Base-by-base conservation (phyloP, 2,113 vertebrate species). In the Limanda limanda region DNA sequence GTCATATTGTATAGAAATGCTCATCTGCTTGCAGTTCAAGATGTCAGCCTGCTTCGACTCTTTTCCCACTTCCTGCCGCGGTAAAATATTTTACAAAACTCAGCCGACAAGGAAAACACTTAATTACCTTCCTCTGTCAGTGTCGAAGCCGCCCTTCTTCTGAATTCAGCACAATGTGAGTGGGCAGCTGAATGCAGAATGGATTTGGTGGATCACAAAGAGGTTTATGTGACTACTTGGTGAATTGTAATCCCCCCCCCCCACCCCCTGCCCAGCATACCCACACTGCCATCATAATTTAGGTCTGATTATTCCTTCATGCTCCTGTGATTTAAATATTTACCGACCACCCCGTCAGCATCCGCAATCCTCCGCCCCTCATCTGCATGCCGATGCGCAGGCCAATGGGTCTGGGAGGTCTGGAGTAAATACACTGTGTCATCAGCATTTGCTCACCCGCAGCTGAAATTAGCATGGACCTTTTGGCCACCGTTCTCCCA, bases 371-470 rank as follows among this genome's bases (percentile, higher is more conserved):
- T 83, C 77, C 69, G 68, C 69, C 67, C 68, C 85, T 91, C 85
- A 91, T 94, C 93, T 93, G 83, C 92, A 94, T 93, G 81, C 84
- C 87, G 91, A 92, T 93, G 87, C 76, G 40, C 76, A 89, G 91
- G 86, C 86, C 91, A 92, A 89, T 73, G 84, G 92, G 91, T 77
- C 82, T 59, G 68, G 71, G 87, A 76, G 83, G 71, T 87, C 85
- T 81, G 67, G 90, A 88, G 91, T 92, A 92, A 94, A 91, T 91
- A 92, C 64, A 60, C 74, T 81, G 67, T 68, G 72, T 90, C 91
- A 90, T 94, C 89, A 93, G 83, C 65, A 73, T 83, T 81, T 79
- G 81, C 86, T 89, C 84, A 85, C 75, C 84, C 77, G 74, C 68
- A 87, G 83, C 86, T 76, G 76, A 91, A 92, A 94, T 92, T 79